Conservation (phyloP, 2,888 invertebrate species). For the Acanthacorydalis orientalis region DNA sequence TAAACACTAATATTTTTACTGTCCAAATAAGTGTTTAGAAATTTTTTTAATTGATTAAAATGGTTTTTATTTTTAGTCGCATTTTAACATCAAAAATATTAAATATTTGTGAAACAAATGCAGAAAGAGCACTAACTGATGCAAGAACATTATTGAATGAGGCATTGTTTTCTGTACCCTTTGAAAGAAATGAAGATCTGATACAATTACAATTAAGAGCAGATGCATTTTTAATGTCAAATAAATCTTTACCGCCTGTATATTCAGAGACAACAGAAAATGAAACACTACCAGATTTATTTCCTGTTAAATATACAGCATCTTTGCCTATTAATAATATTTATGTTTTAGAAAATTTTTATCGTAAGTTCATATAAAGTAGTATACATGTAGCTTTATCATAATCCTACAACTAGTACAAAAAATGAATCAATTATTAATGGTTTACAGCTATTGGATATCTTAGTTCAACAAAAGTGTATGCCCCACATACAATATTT, state of each 20-base stretch:
- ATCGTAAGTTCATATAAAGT: conserved; percentile 51
- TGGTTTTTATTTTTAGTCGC: conserved; percentile 37
- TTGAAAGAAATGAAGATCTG: conserved; percentile 41
- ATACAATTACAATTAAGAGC: conserved; percentile 47
- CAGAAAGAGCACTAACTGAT: conserved; percentile 33
- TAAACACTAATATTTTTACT: neutral
- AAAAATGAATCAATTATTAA: too few relatives aligned
- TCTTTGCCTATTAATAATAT: conserved; percentile 45
- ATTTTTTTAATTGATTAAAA: conserved; percentile 2
- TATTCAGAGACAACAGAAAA: conserved; percentile 30
- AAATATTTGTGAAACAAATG: conserved; percentile 47
- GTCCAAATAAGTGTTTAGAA: neutral
- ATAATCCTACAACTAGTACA: too few relatives aligned
- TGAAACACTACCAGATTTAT: conserved; percentile 47
- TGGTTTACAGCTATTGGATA: too few relatives aligned
- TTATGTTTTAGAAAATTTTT: conserved; percentile 41
- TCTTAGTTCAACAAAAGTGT: neutral
- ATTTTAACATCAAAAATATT: conserved; percentile 47
- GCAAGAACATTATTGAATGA: conserved; percentile 41
- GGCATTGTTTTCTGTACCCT: conserved; percentile 35
- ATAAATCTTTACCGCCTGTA: conserved; percentile 38
- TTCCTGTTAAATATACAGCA: conserved; percentile 57
- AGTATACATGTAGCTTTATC: neutral
- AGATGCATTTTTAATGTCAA: conserved; percentile 48
- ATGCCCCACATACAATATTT: conserved; percentile 62